Evolutionary conservation across 2,888 invertebrate species (phyloP).

Genomic region (Alsophila aescularia): DNA sequence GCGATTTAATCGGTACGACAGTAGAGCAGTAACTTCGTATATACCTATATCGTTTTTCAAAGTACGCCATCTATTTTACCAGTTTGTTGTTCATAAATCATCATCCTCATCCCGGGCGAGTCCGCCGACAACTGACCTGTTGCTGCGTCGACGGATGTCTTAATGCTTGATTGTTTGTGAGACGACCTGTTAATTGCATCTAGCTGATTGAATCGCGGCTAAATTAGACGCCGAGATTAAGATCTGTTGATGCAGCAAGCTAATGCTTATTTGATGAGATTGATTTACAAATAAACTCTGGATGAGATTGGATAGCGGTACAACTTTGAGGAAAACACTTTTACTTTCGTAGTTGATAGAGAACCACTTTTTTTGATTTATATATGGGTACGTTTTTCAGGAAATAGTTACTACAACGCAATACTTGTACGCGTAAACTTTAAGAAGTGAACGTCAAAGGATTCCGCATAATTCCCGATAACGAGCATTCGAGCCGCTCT

Average conservation of each 20-base stretch:
- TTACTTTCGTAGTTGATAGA: slow-evolving; percentile 7
- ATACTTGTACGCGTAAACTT: slow-evolving; percentile 40
- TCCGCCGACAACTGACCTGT: slow-evolving; percentile 26
- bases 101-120: slow-evolving; percentile 4
- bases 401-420: slow-evolving; percentile 37
- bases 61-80: not conserved
- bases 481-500: slow-evolving; percentile 78
- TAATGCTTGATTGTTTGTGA: slow-evolving; percentile 28
- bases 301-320: not conserved
- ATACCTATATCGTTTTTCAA: not conserved
- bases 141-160: slow-evolving; percentile 27
- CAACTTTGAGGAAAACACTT: not conserved
- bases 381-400: slow-evolving; percentile 10
- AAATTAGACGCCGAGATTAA: slow-evolving; percentile 11
- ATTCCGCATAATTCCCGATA: slow-evolving; percentile 80
- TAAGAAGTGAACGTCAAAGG: slow-evolving; percentile 68
- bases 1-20: not conserved
- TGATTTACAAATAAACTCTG: slow-evolving; percentile 2
- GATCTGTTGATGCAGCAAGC: slow-evolving; percentile 17
- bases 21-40: not conserved
- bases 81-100: slow-evolving; percentile 14
- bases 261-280: slow-evolving; percentile 4
- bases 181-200: slow-evolving; percentile 19
- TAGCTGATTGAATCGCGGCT: slow-evolving; percentile 22
- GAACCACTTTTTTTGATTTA: slow-evolving; percentile 13